These are phyloP conservation scores for Sterna hirundo DNA, from an alignment of 2,113 vertebrate species.

Conservation along the genomic window DNA sequence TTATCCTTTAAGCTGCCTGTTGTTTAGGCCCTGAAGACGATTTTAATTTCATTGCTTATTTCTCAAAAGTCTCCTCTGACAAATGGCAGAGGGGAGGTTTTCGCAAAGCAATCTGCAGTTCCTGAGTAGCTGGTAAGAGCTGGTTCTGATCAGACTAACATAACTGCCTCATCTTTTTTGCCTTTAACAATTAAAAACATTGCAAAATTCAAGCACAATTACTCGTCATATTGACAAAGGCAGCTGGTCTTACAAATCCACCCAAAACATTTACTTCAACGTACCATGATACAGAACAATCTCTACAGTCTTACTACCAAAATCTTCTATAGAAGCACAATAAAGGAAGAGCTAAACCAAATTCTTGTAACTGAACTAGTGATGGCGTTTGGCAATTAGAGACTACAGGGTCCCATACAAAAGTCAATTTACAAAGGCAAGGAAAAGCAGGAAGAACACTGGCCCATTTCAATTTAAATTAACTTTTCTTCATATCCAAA, in stretches of 20 bases:
- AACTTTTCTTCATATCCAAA: background rate
- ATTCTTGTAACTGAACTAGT: background rate
- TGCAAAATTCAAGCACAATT: background rate
- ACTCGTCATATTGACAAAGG: background rate
- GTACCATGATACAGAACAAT: background rate
- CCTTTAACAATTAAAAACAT: background rate
- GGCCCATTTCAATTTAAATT: background rate
- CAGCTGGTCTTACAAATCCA: background rate
- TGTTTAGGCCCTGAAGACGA: background rate
- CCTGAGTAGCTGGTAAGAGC: background rate
- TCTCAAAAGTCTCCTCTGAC: background rate
- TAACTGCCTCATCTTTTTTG: background rate
- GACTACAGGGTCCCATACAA: fast-evolving
- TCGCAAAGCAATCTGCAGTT: background rate
- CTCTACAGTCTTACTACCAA: background rate
- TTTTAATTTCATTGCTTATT: background rate
- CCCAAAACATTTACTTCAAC: background rate
- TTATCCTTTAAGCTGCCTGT: background rate
- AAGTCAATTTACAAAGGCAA: background rate
- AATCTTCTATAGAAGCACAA: background rate
- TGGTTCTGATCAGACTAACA: background rate
- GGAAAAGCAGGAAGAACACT: background rate
- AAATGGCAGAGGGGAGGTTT: background rate
- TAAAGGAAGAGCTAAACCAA: background rate
- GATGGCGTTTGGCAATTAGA: background rate